Evolutionary conservation across 2,113 vertebrate genomes (phyloP).

Genomic region (Zapus hudsonius): DNA sequence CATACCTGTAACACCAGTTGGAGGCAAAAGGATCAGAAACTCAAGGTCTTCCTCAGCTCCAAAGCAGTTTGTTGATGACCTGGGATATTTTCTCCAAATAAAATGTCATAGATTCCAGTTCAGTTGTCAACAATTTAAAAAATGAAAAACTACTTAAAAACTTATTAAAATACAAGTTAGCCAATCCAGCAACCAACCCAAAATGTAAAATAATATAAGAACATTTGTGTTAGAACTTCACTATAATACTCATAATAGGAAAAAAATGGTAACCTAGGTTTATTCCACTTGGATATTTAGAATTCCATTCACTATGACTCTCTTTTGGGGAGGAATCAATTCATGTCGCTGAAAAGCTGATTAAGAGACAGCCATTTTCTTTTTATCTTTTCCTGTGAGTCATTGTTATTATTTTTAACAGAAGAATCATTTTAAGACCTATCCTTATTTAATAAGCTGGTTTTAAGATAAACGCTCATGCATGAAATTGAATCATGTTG

Average conservation of each 20-base stretch:
- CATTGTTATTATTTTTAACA: neutral
- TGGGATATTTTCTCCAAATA: too few relatives aligned
- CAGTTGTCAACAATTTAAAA: too few relatives aligned
- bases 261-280: neutral
- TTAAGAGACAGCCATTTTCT: neutral
- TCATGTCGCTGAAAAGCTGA: neutral
- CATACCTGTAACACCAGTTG: too few relatives aligned
- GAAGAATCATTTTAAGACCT: neutral
- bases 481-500: conserved; percentile 66
- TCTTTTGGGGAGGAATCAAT: neutral
- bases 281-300: neutral
- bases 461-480: conserved; percentile 52
- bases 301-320: neutral
- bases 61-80: too few relatives aligned
- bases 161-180: neutral
- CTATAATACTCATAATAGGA: neutral
- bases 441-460: conserved; percentile 10
- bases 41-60: too few relatives aligned
- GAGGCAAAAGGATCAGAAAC: too few relatives aligned
- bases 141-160: too few relatives aligned
- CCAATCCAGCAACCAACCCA: neutral
- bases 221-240: neutral
- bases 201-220: neutral
- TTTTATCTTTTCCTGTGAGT: neutral
- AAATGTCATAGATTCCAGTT: too few relatives aligned